phyloP scores from a whole-genome alignment of 2,113 vertebrate species.

The Pagrus major region DNA sequence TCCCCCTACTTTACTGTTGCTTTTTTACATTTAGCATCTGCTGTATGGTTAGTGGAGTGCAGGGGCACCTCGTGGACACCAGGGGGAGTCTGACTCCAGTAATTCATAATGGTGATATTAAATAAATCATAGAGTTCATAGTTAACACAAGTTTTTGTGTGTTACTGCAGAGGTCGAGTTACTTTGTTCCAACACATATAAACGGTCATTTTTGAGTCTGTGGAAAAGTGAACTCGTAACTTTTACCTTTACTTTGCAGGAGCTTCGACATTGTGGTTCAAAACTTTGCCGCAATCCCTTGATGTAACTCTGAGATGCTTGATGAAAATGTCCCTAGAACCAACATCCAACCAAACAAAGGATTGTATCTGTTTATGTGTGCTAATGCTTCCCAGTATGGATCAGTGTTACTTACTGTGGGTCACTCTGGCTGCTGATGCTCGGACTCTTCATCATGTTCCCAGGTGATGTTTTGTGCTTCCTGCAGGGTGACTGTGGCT shows the following conservation, averaged over 20 bases:
- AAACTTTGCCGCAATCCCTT: background rate
- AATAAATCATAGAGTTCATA: background rate
- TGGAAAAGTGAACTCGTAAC: background rate
- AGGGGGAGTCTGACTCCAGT: conserved; percentile 9
- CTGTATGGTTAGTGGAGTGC: background rate
- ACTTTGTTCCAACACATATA: background rate
- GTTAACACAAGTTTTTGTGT: background rate
- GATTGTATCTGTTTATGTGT: background rate
- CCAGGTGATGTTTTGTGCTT: background rate
- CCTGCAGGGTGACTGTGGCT: background rate
- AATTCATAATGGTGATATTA: background rate
- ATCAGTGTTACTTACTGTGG: background rate
- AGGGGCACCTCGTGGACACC: background rate
- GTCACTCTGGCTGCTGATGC: background rate
- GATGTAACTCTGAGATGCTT: background rate
- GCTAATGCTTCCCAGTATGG: background rate
- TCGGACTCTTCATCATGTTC: background rate
- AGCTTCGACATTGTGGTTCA: background rate
- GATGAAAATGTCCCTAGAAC: no score
- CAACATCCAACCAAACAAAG: background rate
- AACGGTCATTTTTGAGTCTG: background rate
- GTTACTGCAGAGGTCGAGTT: background rate
- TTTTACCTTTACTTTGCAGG: background rate
- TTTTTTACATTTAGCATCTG: background rate
- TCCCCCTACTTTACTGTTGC: background rate